Percentiles rank a stretch among this genome's conserved stretches.
Conservation (phyloP, 1,140 invertebrate genomes). For the Pentalonia nigronervosa region DNA sequence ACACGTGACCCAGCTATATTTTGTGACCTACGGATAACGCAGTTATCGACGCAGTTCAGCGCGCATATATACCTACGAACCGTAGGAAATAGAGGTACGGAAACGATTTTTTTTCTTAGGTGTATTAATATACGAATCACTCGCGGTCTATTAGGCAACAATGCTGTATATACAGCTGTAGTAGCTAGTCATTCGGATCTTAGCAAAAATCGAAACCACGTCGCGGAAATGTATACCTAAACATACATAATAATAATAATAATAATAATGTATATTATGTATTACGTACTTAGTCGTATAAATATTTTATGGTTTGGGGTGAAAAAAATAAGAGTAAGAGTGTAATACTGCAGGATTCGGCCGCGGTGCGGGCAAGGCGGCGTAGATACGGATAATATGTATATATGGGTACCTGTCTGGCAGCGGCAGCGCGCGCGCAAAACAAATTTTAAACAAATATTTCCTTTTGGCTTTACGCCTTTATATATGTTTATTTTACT, state of each 20-base stretch:
- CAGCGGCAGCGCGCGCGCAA: not conserved
- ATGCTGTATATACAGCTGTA: not conserved
- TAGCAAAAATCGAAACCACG: not conserved
- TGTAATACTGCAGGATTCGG: not conserved
- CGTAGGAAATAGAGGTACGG: not conserved
- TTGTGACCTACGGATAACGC: not conserved
- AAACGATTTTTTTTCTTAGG: not conserved
- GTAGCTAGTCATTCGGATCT: not conserved
- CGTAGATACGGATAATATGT: not conserved
- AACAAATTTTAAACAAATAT: constrained; percentile 38
- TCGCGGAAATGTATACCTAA: not conserved
- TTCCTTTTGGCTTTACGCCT: constrained; percentile 41
- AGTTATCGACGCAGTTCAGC: not conserved
- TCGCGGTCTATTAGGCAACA: not conserved
- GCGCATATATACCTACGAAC: not conserved
- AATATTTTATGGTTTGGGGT: not conserved
- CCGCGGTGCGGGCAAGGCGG: not conserved
- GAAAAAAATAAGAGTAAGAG: not conserved
- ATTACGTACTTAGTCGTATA: not conserved
- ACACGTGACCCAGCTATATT: not conserved
- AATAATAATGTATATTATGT: not conserved
- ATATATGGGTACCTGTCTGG: not conserved
- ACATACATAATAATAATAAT: not conserved
- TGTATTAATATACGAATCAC: not conserved
- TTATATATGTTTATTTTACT: constrained; percentile 31